phyloP scores from a whole-genome alignment of 1,140 invertebrate species.

The Anastatus disparis region DNA sequence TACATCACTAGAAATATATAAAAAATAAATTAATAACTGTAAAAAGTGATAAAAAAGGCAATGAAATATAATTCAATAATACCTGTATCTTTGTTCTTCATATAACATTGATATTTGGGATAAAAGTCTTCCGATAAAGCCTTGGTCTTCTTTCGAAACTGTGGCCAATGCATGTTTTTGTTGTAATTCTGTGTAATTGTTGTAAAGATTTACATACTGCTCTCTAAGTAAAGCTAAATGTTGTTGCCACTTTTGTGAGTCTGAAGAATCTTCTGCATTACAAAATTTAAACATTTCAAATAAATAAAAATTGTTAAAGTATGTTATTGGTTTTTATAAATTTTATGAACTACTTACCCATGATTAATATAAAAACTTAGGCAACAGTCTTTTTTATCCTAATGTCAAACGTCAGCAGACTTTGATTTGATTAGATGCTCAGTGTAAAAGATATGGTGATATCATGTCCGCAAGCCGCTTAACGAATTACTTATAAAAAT shows the following conservation, averaged over 20 bases:
- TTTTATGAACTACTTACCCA: conserved; percentile 13
- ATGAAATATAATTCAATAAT: conserved; percentile 38
- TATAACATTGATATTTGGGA: conserved; percentile 84
- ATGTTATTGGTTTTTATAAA: background rate
- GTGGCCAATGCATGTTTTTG: conserved; percentile 82
- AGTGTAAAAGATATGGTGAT: conserved; percentile 7
- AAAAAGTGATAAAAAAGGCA: too few species aligned
- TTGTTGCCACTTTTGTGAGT: conserved; percentile 81
- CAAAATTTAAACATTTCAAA: background rate
- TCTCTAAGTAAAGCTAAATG: conserved; percentile 87
- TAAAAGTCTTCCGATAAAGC: conserved; percentile 84
- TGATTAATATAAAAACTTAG: background rate
- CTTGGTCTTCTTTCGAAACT: conserved; percentile 73
- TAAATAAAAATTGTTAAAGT: background rate
- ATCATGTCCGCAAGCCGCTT: conserved; percentile 16
- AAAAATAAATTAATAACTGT: conserved; percentile 11
- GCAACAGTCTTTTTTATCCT: background rate
- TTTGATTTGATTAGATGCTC: conserved; percentile 15
- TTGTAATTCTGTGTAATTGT: conserved; percentile 83
- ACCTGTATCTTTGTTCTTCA: conserved; percentile 81
- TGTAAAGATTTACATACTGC: conserved; percentile 91
- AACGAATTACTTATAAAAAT: background rate
- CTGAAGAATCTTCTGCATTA: conserved; percentile 48
- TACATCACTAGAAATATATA: conserved; percentile 72
- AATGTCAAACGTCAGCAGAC: conserved; percentile 15